Evolutionary conservation across 2,113 vertebrate species (phyloP).

Genomic region (Oncorhynchus gorbuscha): DNA sequence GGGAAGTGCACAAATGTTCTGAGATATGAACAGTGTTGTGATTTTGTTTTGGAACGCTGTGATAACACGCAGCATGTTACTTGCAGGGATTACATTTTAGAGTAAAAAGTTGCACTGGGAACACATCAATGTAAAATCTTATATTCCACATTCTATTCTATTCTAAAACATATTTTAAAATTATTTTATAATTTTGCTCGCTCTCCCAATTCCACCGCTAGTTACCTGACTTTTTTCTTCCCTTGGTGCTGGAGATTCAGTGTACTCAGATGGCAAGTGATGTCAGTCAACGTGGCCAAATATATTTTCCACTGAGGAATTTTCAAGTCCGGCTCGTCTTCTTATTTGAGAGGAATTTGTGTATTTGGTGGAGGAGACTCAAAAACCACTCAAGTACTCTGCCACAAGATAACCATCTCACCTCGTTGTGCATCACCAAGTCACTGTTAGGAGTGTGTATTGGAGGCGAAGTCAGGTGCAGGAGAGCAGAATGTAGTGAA

Average conservation of each 20-base stretch:
- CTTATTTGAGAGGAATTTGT: background rate
- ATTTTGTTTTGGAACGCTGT: slow-evolving; percentile 15
- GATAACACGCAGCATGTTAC: background rate
- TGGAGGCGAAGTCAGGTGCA: too few species aligned
- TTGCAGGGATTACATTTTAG: background rate
- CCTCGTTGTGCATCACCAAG: background rate
- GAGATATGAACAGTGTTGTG: background rate
- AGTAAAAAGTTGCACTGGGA: too few species aligned
- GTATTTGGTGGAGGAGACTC: background rate
- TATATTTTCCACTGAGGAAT: background rate
- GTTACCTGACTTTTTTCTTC: background rate
- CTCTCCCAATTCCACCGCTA: too few species aligned
- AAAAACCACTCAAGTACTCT: background rate
- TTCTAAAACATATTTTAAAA: too few species aligned
- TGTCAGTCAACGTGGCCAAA: slow-evolving; percentile 8
- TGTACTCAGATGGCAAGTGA: slow-evolving; percentile 9
- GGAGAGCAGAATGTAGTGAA: too few species aligned
- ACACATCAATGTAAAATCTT: too few species aligned
- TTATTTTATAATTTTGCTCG: too few species aligned
- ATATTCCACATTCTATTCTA: too few species aligned
- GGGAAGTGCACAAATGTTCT: slow-evolving; percentile 9
- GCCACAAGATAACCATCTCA: background rate
- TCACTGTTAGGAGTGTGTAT: too few species aligned
- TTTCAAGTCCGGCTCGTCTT: background rate
- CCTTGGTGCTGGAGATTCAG: slow-evolving; percentile 1